Percentiles rank a stretch among this genome's conserved stretches.
Conservation (phyloP, 2,113 vertebrate genomes). For the Zapornia atra region DNA sequence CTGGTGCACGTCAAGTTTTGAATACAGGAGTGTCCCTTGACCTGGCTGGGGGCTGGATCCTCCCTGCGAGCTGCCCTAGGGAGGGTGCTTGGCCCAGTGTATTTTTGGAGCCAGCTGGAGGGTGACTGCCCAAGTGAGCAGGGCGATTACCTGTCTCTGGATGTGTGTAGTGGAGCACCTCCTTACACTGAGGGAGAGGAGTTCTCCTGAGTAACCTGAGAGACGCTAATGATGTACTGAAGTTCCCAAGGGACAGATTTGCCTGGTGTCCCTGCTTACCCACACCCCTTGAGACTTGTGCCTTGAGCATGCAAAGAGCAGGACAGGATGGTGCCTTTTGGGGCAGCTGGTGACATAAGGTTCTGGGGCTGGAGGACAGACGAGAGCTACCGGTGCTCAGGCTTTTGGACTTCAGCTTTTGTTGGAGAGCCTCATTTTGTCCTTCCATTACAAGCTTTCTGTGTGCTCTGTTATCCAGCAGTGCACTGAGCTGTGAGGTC, state of each 20-base stretch:
- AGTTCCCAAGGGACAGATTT: neutral
- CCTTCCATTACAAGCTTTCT: neutral
- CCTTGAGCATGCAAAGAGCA: neutral
- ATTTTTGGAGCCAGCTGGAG: neutral
- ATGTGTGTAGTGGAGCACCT: neutral
- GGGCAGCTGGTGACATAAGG: neutral
- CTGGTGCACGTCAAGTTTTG: neutral
- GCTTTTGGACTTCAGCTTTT: neutral
- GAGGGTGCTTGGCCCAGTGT: neutral
- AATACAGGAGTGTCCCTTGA: neutral
- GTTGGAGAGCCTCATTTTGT: neutral
- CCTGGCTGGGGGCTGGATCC: neutral
- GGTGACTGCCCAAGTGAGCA: neutral
- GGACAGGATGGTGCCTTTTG: neutral
- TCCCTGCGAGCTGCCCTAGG: neutral
- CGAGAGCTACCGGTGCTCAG: too few relatives aligned
- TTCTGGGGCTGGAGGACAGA: neutral
- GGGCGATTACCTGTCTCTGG: neutral
- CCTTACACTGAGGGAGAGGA: neutral
- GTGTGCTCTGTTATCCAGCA: neutral
- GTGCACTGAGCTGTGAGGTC: rapidly evolving
- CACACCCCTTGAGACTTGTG: neutral
- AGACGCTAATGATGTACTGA: neutral
- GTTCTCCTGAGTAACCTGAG: neutral
- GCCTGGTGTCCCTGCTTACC: neutral